Evolutionary conservation across 2,888 invertebrate species (phyloP), one percentile per base, ranked within the genome.

Genomic region (Schizotus pectinicornis): DNA sequence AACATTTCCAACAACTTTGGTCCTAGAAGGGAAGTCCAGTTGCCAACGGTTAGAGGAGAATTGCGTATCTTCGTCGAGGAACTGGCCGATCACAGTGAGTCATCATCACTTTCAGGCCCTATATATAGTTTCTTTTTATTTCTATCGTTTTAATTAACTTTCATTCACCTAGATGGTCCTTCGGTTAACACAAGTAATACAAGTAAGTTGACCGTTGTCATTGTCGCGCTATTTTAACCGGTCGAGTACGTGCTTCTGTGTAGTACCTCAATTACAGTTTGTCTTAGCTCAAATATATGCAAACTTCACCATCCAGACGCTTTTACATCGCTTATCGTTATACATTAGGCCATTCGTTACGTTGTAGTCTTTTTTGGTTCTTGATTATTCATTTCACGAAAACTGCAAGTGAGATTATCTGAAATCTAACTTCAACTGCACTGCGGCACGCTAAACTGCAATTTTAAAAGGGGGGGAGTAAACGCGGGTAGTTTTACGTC

Each of bases 1-100:
- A 38, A 60, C 37, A 14, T 67, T 56, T 48, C 61, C 53, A 31
- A 59, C 51, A 35, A 52, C 55, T 54, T 35, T 31, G 56, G 63
- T 8, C 57, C 59, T 9, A 62, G 68, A 47, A 72, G 83, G 68
- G 84, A 85, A 54, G 83, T 90, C 69, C 82, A 86, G 43, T 78
- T 93, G 67, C 88, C 89, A 33, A 87, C 91, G 1, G 83, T 87
- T 64, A 85, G 92, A 68, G 75, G 73, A 11, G 85, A 85, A 1
- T 83, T 94, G 45, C 85, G 86, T 72, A 82, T 94, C 65, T 86
- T 86, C 63, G 86, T 93, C 65, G 89, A 88, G 76, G 92, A 92
- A 80, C 84, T 85, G 66, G 63, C 64, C 34, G 86, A 88, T 75
- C 89, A 90, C 80, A 90, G 89, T 89, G 80, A 86, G 87, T 85